Evolutionary conservation across 2,113 vertebrate species (phyloP), one percentile per base, ranked within the genome.

Genomic region (Elanus axillaris): DNA sequence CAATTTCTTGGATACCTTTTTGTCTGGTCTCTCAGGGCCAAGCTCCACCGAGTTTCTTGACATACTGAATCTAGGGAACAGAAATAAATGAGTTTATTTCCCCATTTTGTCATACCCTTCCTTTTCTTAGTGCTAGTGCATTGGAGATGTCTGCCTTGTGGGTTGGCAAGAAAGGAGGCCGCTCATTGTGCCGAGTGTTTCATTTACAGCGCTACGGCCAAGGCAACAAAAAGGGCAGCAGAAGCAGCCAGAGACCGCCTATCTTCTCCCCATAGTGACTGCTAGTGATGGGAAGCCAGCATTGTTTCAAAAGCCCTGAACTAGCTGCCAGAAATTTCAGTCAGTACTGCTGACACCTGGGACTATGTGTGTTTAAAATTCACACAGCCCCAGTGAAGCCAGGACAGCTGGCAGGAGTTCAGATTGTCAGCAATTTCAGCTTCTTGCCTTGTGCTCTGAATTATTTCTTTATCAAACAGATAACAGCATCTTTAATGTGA

Each of bases 381-480:
- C 91, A 81, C 64, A 80, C 26, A 81, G 88, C 36, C 48, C 36
- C 86, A 94, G 50, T 42, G 55, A 94, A 97, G 63, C 77, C 81
- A 76, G 91, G 74, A 87, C 88, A 76, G 58, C 0, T 96, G 96
- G 91, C 80, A 79, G 93, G 58, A 86, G 47, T 83, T 96, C 94
- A 94, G 62, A 82, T 85, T 94, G 77, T 94, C 96, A 97, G 86
- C 87, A 96, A 29, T 97, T 96, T 91, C 91, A 94, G 85, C 90
- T 88, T 93, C 75, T 96, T 94, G 86, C 86, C 86, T 93, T 93
- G 89, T 80, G 78, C 71, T 93, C 93, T 88, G 87, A 94, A 93
- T 94, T 93, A 94, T 93, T 95, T 88, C 71, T 88, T 92, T 96
- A 94, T 95, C 74, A 77, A 91, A 67, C 18, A 94, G 91, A 94